A percentile compares a stretch with the other conserved stretches of the same genome.
phyloP scores from a whole-genome alignment of 2,797 vertebrate genomes.

The Macropodus opercularis region DNA sequence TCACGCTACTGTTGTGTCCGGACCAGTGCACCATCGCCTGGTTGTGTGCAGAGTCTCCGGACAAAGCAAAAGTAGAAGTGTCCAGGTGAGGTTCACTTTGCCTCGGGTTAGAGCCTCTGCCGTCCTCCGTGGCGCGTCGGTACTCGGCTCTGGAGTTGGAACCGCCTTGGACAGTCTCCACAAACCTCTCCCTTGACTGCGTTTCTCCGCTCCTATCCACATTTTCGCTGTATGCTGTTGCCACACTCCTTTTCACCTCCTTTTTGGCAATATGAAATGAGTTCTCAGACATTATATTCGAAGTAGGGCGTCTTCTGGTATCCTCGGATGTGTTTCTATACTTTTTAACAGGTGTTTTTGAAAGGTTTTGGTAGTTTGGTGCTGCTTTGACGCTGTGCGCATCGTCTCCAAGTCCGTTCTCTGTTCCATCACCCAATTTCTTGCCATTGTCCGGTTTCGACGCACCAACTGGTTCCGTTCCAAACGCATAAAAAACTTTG shows the following conservation, averaged over 20 bases:
- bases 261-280: conserved; percentile 12
- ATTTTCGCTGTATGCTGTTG: conserved; percentile 28
- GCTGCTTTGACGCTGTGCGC: conserved; percentile 10
- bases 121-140: conserved; percentile 80
- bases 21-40: conserved; percentile 98
- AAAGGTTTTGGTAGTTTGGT: conserved; percentile 26
- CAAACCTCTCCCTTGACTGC: conserved; percentile 45
- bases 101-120: conserved; percentile 69
- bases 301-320: neutral
- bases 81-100: conserved; percentile 85
- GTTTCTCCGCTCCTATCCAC: conserved; percentile 58
- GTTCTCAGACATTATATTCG: conserved; percentile 11
- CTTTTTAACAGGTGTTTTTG: conserved; percentile 43
- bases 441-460: conserved; percentile 24
- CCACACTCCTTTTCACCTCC: conserved; percentile 57
- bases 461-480: conserved; percentile 14
- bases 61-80: conserved; percentile 91
- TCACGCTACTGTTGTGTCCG: conserved; percentile 95
- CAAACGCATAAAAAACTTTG: conserved; percentile 60
- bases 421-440: conserved; percentile 12
- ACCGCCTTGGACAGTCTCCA: conserved; percentile 67
- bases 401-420: conserved; percentile 27
- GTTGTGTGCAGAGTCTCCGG: conserved; percentile 93
- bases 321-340: conserved; percentile 17
- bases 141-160: conserved; percentile 75